Conservation (phyloP, 2,888 invertebrate species). For the Nymphalis polychloros region DNA sequence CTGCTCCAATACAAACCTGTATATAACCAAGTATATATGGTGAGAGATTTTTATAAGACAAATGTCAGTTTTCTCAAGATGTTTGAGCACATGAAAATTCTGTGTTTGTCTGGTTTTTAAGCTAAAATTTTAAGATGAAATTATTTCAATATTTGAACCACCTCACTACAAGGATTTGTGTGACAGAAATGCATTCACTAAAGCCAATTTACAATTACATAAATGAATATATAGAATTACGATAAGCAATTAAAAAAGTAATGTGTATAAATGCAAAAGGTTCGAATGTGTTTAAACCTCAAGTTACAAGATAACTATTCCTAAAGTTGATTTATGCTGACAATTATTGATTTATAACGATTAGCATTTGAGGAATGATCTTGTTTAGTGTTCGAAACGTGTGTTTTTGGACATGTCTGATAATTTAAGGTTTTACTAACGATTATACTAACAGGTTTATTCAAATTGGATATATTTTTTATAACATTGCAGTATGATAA, state of each 20-base stretch:
- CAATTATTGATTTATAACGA: slow-evolving; percentile 37
- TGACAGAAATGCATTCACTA: background rate
- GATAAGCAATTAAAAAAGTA: slow-evolving; percentile 26
- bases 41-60: no score
- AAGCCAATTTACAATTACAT: background rate
- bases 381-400: slow-evolving; percentile 25
- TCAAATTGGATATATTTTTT: slow-evolving; percentile 10
- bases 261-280: slow-evolving; percentile 24
- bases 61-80: no score
- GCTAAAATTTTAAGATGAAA: no score
- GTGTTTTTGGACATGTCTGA: slow-evolving; percentile 30
- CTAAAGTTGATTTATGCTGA: slow-evolving; percentile 36
- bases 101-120: no score
- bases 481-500: background rate
- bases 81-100: no score
- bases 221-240: background rate
- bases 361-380: slow-evolving; percentile 31
- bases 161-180: background rate
- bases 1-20: no score
- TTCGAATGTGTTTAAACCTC: slow-evolving; percentile 29
- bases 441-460: slow-evolving; percentile 15
- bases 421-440: slow-evolving; percentile 18
- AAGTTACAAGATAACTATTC: slow-evolving; percentile 30
- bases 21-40: no score
- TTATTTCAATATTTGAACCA: no score